phyloP scores from a whole-genome alignment of 1,140 invertebrate species.

The Halesus radiatus region DNA sequence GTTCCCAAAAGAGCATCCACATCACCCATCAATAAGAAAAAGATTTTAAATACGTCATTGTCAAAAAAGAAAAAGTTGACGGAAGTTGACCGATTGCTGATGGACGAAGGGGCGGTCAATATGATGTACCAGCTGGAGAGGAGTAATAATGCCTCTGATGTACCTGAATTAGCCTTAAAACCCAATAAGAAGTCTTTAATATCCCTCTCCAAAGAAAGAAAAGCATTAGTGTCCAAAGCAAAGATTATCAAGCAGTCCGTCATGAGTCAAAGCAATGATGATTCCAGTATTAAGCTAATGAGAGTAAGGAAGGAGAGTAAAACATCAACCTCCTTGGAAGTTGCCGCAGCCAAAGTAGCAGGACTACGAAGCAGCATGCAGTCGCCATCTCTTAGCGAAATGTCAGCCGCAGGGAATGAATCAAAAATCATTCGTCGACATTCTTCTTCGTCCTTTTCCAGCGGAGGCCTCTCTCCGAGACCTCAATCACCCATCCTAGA shows the following conservation, averaged over 20 bases:
- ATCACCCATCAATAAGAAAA: slow-evolving; percentile 23
- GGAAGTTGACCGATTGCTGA: slow-evolving; percentile 83
- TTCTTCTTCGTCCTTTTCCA: slow-evolving; percentile 86
- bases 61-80: slow-evolving; percentile 72
- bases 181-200: slow-evolving; percentile 54
- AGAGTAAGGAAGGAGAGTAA: slow-evolving; percentile 42
- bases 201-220: slow-evolving; percentile 64
- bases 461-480: slow-evolving; percentile 71
- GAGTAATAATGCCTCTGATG: slow-evolving; percentile 63
- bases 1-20: slow-evolving; percentile 1
- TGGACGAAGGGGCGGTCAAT: slow-evolving; percentile 89
- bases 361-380: slow-evolving; percentile 63
- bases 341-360: slow-evolving; percentile 14
- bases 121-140: slow-evolving; percentile 84
- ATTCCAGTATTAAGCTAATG: slow-evolving; percentile 31
- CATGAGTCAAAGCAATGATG: slow-evolving; percentile 62
- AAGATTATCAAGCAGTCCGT: slow-evolving; percentile 73
- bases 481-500: slow-evolving; percentile 54
- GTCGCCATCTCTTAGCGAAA: slow-evolving; percentile 71
- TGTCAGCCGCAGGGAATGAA: slow-evolving; percentile 76
- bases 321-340: slow-evolving; percentile 11
- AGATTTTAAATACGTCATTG: slow-evolving; percentile 15
- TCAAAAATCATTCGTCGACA: slow-evolving; percentile 85
- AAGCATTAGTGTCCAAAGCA: slow-evolving; percentile 67
- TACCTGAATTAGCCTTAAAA: slow-evolving; percentile 54